A percentile compares a stretch with the other conserved stretches of the same genome.
phyloP scores from a whole-genome alignment of 2,113 vertebrate species.

The Epinephelus fuscoguttatus region DNA sequence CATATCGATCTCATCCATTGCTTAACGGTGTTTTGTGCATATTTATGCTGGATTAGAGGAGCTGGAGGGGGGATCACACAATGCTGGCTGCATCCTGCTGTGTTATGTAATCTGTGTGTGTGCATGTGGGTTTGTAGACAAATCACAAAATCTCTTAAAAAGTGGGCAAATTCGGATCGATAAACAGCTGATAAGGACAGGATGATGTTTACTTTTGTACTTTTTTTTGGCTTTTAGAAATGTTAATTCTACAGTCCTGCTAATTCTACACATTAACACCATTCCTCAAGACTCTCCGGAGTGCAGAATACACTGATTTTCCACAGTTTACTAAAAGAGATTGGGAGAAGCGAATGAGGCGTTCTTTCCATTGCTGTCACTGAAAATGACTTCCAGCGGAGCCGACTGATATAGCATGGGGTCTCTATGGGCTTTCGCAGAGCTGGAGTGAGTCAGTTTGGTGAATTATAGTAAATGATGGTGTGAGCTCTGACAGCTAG shows the following conservation, averaged over 20 bases:
- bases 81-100: constrained; percentile 10
- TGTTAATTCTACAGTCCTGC: neutral
- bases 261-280: constrained; percentile 30
- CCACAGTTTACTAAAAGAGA: constrained; percentile 48
- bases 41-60: constrained; percentile 18
- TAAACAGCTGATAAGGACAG: neutral
- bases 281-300: neutral
- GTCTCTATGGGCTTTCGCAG: constrained; percentile 37
- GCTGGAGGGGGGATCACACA: neutral
- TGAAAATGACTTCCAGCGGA: constrained; percentile 63
- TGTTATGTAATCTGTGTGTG: constrained; percentile 39
- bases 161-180: neutral
- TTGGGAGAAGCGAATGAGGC: constrained; percentile 13
- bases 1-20: constrained; percentile 32
- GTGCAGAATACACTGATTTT: constrained; percentile 34
- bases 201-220: neutral
- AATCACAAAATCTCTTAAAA: constrained; percentile 13
- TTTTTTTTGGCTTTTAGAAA: neutral
- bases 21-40: constrained; percentile 25
- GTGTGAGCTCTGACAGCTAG: constrained; percentile 48
- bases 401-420: constrained; percentile 33
- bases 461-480: constrained; percentile 60
- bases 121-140: neutral
- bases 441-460: constrained; percentile 52
- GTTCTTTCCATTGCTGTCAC: constrained; percentile 59